phyloP scores from a whole-genome alignment of 2,113 vertebrate species.

The Cisticola juncidis region DNA sequence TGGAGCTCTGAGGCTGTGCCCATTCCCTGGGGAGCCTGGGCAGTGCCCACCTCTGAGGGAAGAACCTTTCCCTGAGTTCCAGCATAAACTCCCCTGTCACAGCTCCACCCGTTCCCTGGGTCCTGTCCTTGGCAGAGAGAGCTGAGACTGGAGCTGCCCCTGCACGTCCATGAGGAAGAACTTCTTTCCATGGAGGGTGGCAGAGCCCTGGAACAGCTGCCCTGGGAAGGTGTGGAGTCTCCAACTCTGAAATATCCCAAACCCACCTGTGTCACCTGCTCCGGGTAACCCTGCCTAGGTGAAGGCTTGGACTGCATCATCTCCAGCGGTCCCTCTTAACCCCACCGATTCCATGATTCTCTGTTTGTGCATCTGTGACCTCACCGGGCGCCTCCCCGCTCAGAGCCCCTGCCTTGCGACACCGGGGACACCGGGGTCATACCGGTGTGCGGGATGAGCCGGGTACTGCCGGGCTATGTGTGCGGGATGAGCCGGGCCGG shows the following conservation, averaged over 20 bases:
- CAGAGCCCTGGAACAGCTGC: not conserved
- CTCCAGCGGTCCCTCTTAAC: too few species aligned
- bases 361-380: not conserved
- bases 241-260: not conserved
- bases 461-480: too few species aligned
- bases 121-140: not conserved
- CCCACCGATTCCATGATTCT: not conserved
- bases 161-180: not conserved
- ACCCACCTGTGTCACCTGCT: not conserved
- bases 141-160: not conserved
- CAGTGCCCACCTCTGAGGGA: not conserved
- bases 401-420: not conserved
- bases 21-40: not conserved
- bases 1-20: not conserved
- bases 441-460: fast-evolving
- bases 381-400: not conserved
- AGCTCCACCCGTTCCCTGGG: not conserved
- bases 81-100: fast-evolving
- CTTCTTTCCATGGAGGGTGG: not conserved
- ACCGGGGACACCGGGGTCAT: too few species aligned
- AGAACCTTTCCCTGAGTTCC: not conserved
- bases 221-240: not conserved
- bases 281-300: too few species aligned
- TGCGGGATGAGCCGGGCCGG: too few species aligned
- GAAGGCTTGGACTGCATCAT: too few species aligned